Conservation (phyloP, 1,140 invertebrate genomes). For the Amphibalanus amphitrite region DNA sequence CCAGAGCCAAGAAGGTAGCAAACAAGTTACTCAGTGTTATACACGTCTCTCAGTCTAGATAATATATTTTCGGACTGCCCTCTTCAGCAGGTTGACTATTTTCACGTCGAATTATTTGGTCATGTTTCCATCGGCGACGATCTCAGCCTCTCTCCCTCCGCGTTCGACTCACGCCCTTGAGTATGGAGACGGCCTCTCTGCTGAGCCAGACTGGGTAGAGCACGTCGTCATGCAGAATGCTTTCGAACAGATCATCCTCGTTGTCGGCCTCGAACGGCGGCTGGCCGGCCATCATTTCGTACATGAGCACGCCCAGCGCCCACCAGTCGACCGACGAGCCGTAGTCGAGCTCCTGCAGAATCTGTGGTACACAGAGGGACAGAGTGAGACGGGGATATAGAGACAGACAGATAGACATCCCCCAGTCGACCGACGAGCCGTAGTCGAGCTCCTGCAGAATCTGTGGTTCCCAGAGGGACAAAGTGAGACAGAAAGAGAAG, state of each 20-base stretch:
- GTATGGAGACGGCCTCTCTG: constrained; percentile 88
- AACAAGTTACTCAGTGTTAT: too few species aligned
- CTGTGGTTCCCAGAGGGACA: constrained; percentile 27
- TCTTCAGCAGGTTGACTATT: too few species aligned
- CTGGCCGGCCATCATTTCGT: constrained; percentile 99
- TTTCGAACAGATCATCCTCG: constrained; percentile 97
- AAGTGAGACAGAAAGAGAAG: neutral
- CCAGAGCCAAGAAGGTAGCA: too few species aligned
- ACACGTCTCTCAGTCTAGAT: too few species aligned
- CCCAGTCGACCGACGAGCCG: constrained; percentile 96
- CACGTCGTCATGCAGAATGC: constrained; percentile 94
- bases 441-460: constrained; percentile 91
- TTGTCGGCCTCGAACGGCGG: constrained; percentile 99
- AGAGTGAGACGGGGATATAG: too few species aligned
- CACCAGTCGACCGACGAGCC: constrained; percentile 97
- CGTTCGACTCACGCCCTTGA: constrained; percentile 58
- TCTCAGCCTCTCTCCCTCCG: too few species aligned
- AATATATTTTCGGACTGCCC: too few species aligned
- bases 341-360: constrained; percentile 89
- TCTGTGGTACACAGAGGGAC: constrained; percentile 31
- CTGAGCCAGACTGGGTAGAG: constrained; percentile 95
- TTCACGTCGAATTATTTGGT: too few species aligned
- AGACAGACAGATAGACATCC: constrained; percentile 31
- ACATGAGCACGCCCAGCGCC: constrained; percentile 96
- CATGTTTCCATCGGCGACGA: too few species aligned